These are phyloP conservation scores for Astur gentilis DNA, from an alignment of 2,113 vertebrate genomes.

Conservation along the genomic window DNA sequence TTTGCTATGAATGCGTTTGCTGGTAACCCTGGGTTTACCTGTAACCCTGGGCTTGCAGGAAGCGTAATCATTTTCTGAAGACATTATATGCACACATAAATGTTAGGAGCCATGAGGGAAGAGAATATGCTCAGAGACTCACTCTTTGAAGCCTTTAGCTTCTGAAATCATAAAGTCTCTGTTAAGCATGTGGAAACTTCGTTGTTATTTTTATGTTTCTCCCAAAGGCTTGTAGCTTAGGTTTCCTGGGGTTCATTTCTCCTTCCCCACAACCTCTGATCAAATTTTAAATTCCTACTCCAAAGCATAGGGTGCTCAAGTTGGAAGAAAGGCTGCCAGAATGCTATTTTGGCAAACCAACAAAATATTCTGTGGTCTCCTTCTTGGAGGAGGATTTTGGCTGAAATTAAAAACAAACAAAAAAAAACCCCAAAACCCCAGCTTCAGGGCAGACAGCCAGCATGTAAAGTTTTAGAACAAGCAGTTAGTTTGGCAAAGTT, in stretches of 20 bases:
- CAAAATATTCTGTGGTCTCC: not conserved
- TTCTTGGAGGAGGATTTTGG: not conserved
- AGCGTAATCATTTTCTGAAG: not conserved
- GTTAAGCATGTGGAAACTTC: not conserved
- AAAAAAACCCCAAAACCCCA: not conserved
- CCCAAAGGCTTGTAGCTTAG: not conserved
- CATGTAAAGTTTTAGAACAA: conserved; percentile 4
- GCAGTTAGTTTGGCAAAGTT: conserved; percentile 17
- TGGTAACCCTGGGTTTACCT: not conserved
- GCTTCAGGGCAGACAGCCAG: conserved; percentile 2
- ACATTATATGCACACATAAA: not conserved
- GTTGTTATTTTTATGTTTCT: not conserved
- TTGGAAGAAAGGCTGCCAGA: not conserved
- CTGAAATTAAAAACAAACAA: conserved; percentile 19
- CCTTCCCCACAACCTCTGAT: not conserved
- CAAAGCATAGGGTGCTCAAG: not conserved
- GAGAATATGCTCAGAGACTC: not conserved
- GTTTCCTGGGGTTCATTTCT: not conserved
- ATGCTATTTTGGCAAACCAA: not conserved
- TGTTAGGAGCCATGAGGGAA: not conserved
- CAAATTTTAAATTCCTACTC: not conserved
- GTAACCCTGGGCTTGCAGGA: not conserved
- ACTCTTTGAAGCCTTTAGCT: not conserved
- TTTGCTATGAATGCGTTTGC: not conserved
- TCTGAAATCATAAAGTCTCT: not conserved